Evolutionary conservation across 2,797 vertebrate species (phyloP), one percentile per base, ranked within the genome.

Genomic region (Smutsia temminckii): DNA sequence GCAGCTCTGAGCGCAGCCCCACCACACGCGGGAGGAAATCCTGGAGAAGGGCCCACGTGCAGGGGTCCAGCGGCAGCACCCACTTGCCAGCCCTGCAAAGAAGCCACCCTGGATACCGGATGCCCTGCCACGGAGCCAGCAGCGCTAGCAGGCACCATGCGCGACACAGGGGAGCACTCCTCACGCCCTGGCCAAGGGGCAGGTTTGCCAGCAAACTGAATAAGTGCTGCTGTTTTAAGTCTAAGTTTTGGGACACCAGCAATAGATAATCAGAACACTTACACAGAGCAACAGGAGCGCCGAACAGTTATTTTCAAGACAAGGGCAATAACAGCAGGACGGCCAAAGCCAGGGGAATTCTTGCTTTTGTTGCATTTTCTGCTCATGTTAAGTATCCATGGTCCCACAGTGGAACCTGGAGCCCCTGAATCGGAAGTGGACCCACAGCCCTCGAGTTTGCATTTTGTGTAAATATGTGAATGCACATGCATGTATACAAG

Each of bases 151-250:
- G 32, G 34, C 5, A 23, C 6, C 4, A 5, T 8, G 3, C 20
- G 6, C 57, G 69, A 71, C 1, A 11, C 4, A 6, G 1, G 0
- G 29, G 46, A 88, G 21, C 27, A 23, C 2, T 53, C 46, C 12
- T 21, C 13, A 12, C 0, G 0, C 4, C 32, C 37, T 25, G 14
- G 0, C 6, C 42, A 77, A 55, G 29, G 34, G 46, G 27, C 3
- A 61, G 29, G 32, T 71, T 77, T 18, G 0, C 11, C 4, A 51
- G 40, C 16, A 81, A 66, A 11, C 23, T 68, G 68, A 83, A 72
- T 86, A 18, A 40, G 77, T 34, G 17, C 3, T 69, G 8, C 18
- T 66, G 20, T 46, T 80, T 86, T 51, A 81, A 63, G 34, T 49
- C 25, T 63, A 57, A 42, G 20, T 84, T 63, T 64, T 3, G 10